A percentile compares a stretch with the other conserved stretches of the same genome.
phyloP scores from a whole-genome alignment of 1,140 invertebrate genomes.

The Drosophila arawakana region DNA sequence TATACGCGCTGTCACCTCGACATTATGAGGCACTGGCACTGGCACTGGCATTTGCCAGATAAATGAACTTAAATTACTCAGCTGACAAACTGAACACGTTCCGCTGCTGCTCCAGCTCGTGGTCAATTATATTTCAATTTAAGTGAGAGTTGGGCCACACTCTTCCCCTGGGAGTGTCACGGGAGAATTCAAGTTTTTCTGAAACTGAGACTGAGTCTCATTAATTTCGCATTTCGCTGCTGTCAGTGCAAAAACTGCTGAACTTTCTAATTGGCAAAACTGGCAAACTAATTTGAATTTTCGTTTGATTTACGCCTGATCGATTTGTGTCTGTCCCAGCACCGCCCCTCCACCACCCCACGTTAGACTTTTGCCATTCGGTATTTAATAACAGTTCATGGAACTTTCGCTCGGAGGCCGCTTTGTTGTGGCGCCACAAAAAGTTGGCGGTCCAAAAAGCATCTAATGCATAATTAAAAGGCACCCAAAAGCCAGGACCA shows the following conservation, averaged over 20 bases:
- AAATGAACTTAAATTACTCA: conserved; percentile 69
- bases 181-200: conserved; percentile 35
- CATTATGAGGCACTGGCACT: conserved; percentile 31
- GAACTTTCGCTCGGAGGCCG: conserved; percentile 29
- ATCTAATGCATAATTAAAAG: conserved; percentile 75
- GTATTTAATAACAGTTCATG: conserved; percentile 62
- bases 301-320: conserved; percentile 81
- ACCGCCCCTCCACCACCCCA: background rate
- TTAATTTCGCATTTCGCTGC: conserved; percentile 66
- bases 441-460: conserved; percentile 25
- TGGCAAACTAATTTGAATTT: conserved; percentile 74
- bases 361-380: conserved; percentile 42
- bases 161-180: background rate
- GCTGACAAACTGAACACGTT: conserved; percentile 20
- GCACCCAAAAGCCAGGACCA: conserved; percentile 1
- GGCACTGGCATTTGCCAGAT: conserved; percentile 28
- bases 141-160: conserved; percentile 34
- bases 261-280: conserved; percentile 62
- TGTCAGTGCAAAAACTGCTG: conserved; percentile 33
- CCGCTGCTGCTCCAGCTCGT: background rate
- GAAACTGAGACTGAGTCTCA: conserved; percentile 45
- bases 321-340: conserved; percentile 38
- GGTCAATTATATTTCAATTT: conserved; percentile 84
- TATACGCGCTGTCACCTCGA: conserved; percentile 76
- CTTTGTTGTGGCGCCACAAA: conserved; percentile 42